Percentiles rank a stretch among this genome's conserved stretches.
Conservation (phyloP, 2,797 vertebrate genomes). For the Alectoris magna region DNA sequence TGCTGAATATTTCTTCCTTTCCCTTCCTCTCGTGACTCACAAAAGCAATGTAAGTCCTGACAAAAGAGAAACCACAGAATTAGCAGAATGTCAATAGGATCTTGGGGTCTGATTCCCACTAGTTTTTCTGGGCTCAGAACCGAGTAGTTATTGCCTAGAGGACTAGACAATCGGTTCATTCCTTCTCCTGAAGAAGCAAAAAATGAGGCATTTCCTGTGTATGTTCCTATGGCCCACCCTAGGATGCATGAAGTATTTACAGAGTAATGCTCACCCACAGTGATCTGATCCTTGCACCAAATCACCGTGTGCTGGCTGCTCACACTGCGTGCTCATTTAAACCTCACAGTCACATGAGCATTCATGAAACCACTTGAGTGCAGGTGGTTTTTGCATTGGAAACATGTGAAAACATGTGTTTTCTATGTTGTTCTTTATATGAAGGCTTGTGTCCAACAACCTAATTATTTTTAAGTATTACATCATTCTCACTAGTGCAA, state of each 20-base stretch:
- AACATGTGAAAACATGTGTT: constrained; percentile 51
- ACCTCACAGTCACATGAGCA: neutral
- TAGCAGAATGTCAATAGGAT: constrained; percentile 55
- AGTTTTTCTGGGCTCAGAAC: neutral
- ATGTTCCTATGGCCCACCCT: neutral
- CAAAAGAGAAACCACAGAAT: constrained; percentile 65
- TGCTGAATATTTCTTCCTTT: constrained; percentile 41
- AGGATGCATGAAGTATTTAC: neutral
- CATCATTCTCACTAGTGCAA: neutral
- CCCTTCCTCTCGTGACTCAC: neutral
- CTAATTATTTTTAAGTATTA: constrained; percentile 49
- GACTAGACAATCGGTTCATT: constrained; percentile 48
- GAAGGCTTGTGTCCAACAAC: constrained; percentile 13
- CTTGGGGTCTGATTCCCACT: constrained; percentile 25
- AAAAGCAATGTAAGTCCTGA: constrained; percentile 29
- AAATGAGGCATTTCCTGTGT: constrained; percentile 44
- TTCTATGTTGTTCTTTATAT: constrained; percentile 27
- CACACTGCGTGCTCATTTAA: neutral
- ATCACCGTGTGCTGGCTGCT: neutral
- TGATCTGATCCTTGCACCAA: fast-evolving
- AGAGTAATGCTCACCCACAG: neutral
- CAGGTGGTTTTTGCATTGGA: constrained; percentile 22
- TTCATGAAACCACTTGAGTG: neutral
- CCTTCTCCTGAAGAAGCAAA: constrained; percentile 5
- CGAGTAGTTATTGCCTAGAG: neutral